A percentile compares a stretch with the other conserved stretches of the same genome.
These are phyloP conservation scores for Lanistes nyassanus DNA, from an alignment of 1,140 invertebrate genomes.

Conservation along the genomic window DNA sequence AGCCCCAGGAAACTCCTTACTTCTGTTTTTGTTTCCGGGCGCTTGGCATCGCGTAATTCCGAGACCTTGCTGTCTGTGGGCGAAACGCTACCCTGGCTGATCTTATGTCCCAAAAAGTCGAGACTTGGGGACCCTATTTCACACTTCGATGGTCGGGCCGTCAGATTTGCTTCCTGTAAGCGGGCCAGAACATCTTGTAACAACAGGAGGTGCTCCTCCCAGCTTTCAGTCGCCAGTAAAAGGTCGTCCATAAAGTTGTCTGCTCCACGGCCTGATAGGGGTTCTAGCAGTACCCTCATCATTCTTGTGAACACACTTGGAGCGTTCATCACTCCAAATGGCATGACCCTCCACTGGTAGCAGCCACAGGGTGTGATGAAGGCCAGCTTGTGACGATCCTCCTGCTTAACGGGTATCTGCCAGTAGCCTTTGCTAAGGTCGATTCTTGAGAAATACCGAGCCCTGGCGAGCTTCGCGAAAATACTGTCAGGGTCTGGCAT, in stretches of 20 bases:
- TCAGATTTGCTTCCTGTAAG: constrained; percentile 12
- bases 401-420: constrained; percentile 62
- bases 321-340: too few relatives aligned
- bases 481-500: too few relatives aligned
- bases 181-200: constrained; percentile 18
- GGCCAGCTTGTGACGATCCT: too few relatives aligned
- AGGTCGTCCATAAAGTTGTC: constrained; percentile 30
- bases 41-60: too few relatives aligned
- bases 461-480: constrained; percentile 58
- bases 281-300: constrained; percentile 45
- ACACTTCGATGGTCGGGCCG: too few relatives aligned
- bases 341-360: constrained; percentile 40
- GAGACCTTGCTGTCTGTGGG: too few relatives aligned
- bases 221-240: constrained; percentile 8
- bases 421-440: too few relatives aligned
- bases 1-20: constrained; percentile 69
- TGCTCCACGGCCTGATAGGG: too few relatives aligned
- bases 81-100: constrained; percentile 15
- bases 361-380: too few relatives aligned
- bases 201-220: too few relatives aligned
- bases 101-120: constrained; percentile 34
- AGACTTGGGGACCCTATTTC: constrained; percentile 23
- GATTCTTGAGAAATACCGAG: constrained; percentile 62
- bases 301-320: constrained; percentile 51
- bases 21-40: too few relatives aligned